Base-by-base conservation (phyloP, 1,140 invertebrate genomes). In the Coptotermes formosanus region DNA sequence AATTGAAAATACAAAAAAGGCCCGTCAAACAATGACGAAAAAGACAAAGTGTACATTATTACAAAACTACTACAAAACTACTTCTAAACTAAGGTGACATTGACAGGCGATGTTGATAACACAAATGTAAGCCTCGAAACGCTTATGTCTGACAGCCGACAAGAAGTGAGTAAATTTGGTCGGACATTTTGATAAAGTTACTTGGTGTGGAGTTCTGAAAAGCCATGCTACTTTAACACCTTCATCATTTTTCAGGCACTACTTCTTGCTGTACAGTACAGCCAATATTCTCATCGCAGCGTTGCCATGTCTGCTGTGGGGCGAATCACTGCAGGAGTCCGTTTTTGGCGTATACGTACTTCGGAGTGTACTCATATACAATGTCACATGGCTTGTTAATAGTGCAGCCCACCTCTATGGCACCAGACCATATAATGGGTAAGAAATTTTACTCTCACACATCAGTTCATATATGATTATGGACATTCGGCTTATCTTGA, bases 331-430 rank as follows among this genome's bases (percentile, higher is more conserved):
- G 2, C 89, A 55, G 82, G 88, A 87, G 30, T 91, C 88, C 4
- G 87, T 89, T 48, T 88, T 88, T 43, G 69, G 88, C 3, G 83
- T 52, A 14, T 89, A 86, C 83, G 30, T 91, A 52, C 89, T 94
- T 48, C 90, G 93, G 32, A 94, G 93, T 89, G 89, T 90, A 59
- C 87, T 92, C 21, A 92, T 91, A 19, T 91, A 95, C 6, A 93
- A 96, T 89, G 90, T 92, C 59, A 96, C 95, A 3, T 96, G 95
- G 95, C 90, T 93, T 43, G 94, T 96, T 25, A 96, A 96, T 90
- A 94, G 93, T 89, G 92, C 92, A n/a, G 95, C 95, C 21, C 95
- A 96, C 89, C 90, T 93, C 87, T 94, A 92, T 89, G 95, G 95
- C 16, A 91, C 90, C 85, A 91, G 92, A 88, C 95, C 95, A 0